Evolutionary conservation across 2,113 vertebrate species (phyloP).

Genomic region (Pontoporia blainvillei): DNA sequence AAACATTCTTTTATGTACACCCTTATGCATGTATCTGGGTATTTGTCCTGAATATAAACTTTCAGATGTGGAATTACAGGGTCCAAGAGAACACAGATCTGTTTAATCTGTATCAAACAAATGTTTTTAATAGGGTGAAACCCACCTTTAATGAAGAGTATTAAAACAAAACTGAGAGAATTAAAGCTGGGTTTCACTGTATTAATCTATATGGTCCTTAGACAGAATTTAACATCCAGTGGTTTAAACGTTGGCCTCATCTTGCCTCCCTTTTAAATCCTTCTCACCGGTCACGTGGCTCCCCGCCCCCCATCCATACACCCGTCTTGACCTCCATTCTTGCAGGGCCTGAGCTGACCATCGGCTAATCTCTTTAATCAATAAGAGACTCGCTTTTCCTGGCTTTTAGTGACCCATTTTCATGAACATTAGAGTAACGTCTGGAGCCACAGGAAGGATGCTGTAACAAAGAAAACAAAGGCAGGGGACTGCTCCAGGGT

Average conservation of each 20-base stretch:
- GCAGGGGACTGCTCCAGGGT: not conserved
- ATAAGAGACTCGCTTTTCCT: not conserved
- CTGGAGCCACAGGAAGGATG: not conserved
- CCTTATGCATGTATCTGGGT: not conserved
- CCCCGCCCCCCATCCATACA: too few species aligned
- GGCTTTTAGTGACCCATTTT: not conserved
- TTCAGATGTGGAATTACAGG: not conserved
- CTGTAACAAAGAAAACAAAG: not conserved
- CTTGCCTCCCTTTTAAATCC: not conserved
- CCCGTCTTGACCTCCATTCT: not conserved
- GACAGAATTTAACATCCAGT: not conserved
- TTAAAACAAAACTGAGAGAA: not conserved
- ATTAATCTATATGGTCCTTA: not conserved
- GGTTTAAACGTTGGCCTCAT: not conserved
- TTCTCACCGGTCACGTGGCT: not conserved
- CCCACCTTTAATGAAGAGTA: not conserved
- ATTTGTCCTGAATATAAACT: not conserved
- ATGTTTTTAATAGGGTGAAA: not conserved
- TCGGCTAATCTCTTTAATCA: not conserved
- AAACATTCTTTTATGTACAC: not conserved
- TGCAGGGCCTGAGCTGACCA: not conserved
- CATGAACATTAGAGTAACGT: not conserved
- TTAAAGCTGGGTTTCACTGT: not conserved
- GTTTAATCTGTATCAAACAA: not conserved
- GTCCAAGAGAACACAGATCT: not conserved